Percentiles rank a stretch among this genome's conserved stretches.
These are phyloP conservation scores for Apamea monoglypha DNA, from an alignment of 2,888 invertebrate species.

Conservation along the genomic window DNA sequence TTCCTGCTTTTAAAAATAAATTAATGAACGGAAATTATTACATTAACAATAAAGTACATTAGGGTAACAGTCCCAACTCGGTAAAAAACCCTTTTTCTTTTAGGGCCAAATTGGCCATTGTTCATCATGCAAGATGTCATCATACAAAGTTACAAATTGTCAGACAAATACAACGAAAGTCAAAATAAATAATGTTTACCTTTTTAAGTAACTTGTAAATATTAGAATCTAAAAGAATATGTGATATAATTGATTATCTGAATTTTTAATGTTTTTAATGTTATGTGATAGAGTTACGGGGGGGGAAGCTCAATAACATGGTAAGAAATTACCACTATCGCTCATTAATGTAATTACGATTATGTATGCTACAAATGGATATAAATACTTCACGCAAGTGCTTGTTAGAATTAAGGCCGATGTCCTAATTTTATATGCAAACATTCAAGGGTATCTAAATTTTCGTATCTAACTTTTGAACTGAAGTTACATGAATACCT, in stretches of 20 bases:
- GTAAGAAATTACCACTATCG: slow-evolving; percentile 31
- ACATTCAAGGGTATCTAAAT: background rate
- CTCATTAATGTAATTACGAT: slow-evolving; percentile 32
- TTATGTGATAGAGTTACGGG: slow-evolving; percentile 22
- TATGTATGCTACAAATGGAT: background rate
- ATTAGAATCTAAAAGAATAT: slow-evolving; percentile 10
- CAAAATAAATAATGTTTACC: slow-evolving; percentile 50
- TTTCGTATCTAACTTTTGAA: background rate
- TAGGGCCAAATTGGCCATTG: background rate
- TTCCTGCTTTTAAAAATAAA: background rate
- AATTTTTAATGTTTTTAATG: background rate
- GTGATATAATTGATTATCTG: slow-evolving; percentile 8
- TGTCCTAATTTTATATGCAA: background rate
- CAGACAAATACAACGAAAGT: slow-evolving; percentile 37
- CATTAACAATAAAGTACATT: background rate
- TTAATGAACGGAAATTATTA: background rate
- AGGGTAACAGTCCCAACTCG: background rate
- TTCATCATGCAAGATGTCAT: slow-evolving; percentile 10
- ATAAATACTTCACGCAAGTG: background rate
- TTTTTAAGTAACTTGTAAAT: background rate
- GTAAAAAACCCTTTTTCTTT: background rate
- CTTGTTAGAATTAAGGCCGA: background rate
- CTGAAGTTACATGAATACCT: background rate
- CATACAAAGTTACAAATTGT: slow-evolving; percentile 32
- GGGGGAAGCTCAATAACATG: slow-evolving; percentile 29